phyloP scores from a whole-genome alignment of 2,797 vertebrate species.

The Lerista edwardsae region DNA sequence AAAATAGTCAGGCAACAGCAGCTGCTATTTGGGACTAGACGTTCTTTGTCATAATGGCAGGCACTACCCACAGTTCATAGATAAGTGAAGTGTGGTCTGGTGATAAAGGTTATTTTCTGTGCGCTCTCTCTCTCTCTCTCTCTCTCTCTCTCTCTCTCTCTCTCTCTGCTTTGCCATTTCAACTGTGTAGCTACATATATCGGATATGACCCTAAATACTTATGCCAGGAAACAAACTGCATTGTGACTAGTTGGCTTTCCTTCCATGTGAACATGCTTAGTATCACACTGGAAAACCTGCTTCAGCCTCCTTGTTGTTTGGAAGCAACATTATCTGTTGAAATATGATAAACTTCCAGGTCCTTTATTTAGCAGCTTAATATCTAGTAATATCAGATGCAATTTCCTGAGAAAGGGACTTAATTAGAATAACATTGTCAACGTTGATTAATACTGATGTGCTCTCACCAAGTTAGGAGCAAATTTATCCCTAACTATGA shows the following conservation, averaged over 20 bases:
- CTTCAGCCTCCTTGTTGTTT: neutral
- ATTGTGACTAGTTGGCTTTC: neutral
- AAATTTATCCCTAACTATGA: neutral
- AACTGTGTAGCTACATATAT: accelerated
- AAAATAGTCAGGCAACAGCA: constrained; percentile 23
- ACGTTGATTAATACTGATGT: neutral
- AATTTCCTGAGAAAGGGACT: neutral
- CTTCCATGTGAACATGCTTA: neutral
- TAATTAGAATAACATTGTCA: neutral
- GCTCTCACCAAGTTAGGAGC: too few relatives aligned
- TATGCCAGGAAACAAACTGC: neutral
- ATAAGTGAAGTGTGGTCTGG: neutral
- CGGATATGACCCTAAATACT: neutral
- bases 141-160: too few relatives aligned
- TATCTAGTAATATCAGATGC: neutral
- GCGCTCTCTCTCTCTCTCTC: neutral
- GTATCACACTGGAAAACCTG: neutral
- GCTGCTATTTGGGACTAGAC: constrained; percentile 4
- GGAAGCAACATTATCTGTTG: too few relatives aligned
- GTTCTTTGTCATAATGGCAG: neutral
- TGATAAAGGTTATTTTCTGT: neutral
- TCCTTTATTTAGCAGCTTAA: neutral
- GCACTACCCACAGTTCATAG: neutral
- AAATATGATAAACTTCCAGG: neutral
- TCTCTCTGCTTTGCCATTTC: neutral